Evolutionary conservation across 2,113 vertebrate species (phyloP).

Genomic region (Prunella fulvescens): DNA sequence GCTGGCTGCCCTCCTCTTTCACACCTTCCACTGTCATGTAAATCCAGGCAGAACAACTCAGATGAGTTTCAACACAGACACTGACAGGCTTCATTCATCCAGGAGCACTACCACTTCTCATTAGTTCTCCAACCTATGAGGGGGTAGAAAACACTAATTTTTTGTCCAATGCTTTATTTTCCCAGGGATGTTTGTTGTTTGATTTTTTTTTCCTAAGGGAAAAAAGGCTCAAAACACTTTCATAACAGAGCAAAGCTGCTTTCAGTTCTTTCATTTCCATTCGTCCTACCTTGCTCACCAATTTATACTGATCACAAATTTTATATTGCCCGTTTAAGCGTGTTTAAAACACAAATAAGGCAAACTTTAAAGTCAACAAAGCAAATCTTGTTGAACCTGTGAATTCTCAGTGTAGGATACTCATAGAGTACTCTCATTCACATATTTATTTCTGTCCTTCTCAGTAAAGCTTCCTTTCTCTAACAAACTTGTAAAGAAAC

Average conservation of each 20-base stretch:
- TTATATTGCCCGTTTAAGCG: neutral
- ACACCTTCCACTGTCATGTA: neutral
- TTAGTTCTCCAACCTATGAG: neutral
- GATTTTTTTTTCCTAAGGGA: neutral
- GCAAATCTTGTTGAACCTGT: neutral
- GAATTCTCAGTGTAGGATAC: neutral
- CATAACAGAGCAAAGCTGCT: neutral
- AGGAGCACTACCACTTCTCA: neutral
- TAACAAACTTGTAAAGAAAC: neutral
- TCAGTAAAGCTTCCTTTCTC: neutral
- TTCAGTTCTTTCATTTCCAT: neutral
- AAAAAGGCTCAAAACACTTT: neutral
- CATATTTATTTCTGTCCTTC: neutral
- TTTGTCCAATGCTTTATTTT: neutral
- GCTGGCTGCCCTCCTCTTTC: neutral
- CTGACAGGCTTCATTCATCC: neutral
- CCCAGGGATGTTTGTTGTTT: neutral
- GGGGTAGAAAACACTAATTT: neutral
- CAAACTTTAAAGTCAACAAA: neutral
- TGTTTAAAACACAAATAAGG: neutral
- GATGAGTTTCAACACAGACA: neutral
- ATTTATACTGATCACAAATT: neutral
- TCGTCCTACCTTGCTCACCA: neutral
- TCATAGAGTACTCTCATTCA: neutral
- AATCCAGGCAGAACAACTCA: neutral